Conservation (phyloP, 2,888 invertebrate species). For the Pterostichus madidus region DNA sequence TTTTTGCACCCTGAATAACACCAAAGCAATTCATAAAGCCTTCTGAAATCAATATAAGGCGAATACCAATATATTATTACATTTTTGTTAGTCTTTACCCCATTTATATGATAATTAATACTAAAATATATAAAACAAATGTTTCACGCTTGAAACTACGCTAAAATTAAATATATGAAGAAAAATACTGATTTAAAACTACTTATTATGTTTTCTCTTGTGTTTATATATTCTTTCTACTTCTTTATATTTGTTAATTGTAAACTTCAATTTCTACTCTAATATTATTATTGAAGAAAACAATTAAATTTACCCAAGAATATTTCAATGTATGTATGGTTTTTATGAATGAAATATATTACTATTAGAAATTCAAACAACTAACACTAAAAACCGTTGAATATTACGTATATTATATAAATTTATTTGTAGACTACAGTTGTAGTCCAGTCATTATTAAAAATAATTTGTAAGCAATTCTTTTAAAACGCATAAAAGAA, state of each 20-base stretch:
- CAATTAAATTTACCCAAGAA: conserved; percentile 45
- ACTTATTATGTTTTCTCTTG: conserved; percentile 44
- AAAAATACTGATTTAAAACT: conserved; percentile 50
- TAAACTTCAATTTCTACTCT: conserved; percentile 40
- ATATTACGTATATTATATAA: conserved; percentile 45
- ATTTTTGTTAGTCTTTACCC: conserved; percentile 60
- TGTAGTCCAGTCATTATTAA: conserved; percentile 53
- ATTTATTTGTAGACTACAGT: conserved; percentile 45
- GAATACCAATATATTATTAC: conserved; percentile 60
- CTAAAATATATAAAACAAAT: conserved; percentile 37
- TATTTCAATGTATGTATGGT: conserved; percentile 57
- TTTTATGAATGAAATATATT: conserved; percentile 16
- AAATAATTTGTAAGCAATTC: conserved; percentile 22
- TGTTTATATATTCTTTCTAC: conserved; percentile 17
- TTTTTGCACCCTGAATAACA: conserved; percentile 61
- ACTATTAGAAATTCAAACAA: conserved; percentile 13
- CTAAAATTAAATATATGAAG: conserved; percentile 11
- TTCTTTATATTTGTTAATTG: conserved; percentile 29
- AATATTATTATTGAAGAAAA: conserved; percentile 50
- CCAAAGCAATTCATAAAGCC: conserved; percentile 63
- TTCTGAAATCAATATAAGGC: conserved; percentile 66
- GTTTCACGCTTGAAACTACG: conserved; percentile 26
- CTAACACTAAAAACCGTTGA: conserved; percentile 22
- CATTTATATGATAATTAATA: conserved; percentile 60
- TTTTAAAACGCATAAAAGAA: conserved; percentile 3